A percentile compares a stretch with the other conserved stretches of the same genome.
Evolutionary conservation across 2,113 vertebrate genomes (phyloP).

Genomic region (Pteropus alecto): DNA sequence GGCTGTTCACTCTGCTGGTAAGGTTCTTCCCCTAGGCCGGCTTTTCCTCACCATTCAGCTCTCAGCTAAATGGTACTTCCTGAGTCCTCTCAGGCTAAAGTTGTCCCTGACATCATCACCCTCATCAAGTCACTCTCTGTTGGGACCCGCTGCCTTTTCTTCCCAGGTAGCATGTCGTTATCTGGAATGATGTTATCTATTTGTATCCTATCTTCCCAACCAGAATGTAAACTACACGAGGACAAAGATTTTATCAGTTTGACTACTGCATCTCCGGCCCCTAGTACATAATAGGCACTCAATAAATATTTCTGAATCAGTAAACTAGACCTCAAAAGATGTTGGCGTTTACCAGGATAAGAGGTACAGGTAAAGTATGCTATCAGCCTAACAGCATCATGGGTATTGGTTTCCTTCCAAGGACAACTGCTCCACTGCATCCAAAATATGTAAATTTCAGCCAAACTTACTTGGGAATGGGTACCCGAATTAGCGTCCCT

Average conservation of each 20-base stretch:
- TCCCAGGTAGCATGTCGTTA: neutral
- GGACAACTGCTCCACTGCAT: neutral
- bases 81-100: neutral
- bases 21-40: neutral
- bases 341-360: neutral
- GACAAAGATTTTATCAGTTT: neutral
- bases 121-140: neutral
- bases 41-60: neutral
- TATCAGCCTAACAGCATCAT: neutral
- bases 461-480: slow-evolving; percentile 94
- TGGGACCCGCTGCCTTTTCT: neutral
- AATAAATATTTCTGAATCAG: neutral
- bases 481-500: slow-evolving; percentile 93
- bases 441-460: accelerated
- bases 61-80: neutral
- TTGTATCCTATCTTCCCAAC: neutral
- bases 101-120: neutral
- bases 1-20: neutral
- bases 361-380: neutral
- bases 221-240: neutral
- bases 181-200: neutral
- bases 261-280: neutral
- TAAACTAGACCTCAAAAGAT: neutral
- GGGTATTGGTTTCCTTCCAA: slow-evolving; percentile 16
- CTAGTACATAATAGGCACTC: neutral